Conservation (phyloP, 2,888 invertebrate genomes). For the Sarcophaga subvicina region DNA sequence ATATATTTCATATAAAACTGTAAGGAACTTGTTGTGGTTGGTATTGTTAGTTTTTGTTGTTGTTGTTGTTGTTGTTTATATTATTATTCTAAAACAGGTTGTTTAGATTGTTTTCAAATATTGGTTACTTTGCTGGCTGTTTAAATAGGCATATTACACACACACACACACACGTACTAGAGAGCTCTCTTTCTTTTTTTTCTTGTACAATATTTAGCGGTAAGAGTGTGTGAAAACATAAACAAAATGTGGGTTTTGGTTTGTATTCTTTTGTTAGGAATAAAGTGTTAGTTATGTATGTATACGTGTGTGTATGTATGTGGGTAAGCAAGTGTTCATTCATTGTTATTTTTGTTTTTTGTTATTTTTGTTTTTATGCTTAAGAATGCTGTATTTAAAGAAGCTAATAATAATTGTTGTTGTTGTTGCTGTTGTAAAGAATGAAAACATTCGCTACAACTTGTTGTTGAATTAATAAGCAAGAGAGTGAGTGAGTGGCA, state of each 20-base stretch:
- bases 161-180: neutral
- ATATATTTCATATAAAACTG: neutral
- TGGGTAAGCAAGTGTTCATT: neutral
- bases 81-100: conserved; percentile 7
- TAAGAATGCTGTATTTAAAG: neutral
- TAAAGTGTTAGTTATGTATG: too few species aligned
- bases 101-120: neutral
- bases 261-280: neutral
- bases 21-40: neutral
- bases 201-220: neutral
- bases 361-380: neutral
- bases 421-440: neutral
- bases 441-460: neutral
- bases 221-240: neutral
- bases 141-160: conserved; percentile 43
- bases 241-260: conserved; percentile 4
- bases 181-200: neutral
- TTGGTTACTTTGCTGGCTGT: conserved; percentile 32
- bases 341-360: neutral
- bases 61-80: neutral
- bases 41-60: conserved; percentile 24
- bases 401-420: neutral
- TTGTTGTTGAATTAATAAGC: neutral
- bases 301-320: neutral
- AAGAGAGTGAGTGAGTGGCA: too few species aligned